These are phyloP conservation scores for Corythoichthys haematopterus DNA, from an alignment of 2,113 vertebrate species.

Conservation along the genomic window DNA sequence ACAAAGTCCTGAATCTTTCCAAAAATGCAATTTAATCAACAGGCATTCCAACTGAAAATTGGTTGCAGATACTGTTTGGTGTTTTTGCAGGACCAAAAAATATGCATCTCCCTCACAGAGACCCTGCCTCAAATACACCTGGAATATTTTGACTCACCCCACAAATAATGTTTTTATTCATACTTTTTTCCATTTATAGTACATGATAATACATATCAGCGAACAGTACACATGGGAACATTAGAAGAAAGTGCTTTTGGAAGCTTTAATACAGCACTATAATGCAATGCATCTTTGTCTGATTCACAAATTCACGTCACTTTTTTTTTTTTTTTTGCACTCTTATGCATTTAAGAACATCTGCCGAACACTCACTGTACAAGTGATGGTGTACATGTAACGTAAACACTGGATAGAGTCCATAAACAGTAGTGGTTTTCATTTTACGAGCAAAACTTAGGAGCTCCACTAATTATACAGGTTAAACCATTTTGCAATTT, in stretches of 20 bases:
- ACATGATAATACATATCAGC: constrained; percentile 65
- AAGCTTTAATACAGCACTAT: constrained; percentile 53
- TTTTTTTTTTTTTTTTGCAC: not conserved
- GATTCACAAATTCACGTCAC: constrained; percentile 16
- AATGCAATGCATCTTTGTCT: constrained; percentile 13
- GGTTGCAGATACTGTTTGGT: constrained; percentile 71
- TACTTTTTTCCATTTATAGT: constrained; percentile 56
- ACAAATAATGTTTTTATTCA: constrained; percentile 47
- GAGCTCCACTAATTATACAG: constrained; percentile 16
- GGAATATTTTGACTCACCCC: constrained; percentile 36
- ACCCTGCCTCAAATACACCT: constrained; percentile 37
- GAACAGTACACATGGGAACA: constrained; percentile 31
- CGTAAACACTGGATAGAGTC: constrained; percentile 14
- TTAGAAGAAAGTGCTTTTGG: constrained; percentile 31
- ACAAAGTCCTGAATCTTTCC: not conserved
- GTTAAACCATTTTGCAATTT: constrained; percentile 33
- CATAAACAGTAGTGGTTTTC: constrained; percentile 19
- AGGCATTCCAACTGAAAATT: constrained; percentile 16
- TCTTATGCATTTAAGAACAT: constrained; percentile 30
- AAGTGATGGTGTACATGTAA: constrained; percentile 60
- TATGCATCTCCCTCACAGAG: constrained; percentile 50
- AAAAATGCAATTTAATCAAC: not conserved
- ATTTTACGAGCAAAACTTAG: constrained; percentile 14
- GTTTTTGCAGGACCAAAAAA: constrained; percentile 66
- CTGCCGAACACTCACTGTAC: constrained; percentile 17